Conservation (phyloP, 2,888 invertebrate species). For the Torymus aiolomorphi region DNA sequence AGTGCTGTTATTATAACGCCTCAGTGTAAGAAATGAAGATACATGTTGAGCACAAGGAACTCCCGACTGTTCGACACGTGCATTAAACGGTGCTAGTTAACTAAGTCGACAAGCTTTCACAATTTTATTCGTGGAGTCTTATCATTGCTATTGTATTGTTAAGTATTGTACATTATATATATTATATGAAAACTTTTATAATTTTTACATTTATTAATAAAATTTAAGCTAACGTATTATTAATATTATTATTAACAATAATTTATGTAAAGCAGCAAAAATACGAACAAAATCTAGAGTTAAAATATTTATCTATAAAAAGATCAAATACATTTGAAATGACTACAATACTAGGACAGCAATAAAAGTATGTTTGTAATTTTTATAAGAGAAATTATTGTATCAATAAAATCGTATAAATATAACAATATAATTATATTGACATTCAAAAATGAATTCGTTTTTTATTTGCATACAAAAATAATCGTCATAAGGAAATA, state of each 20-base stretch:
- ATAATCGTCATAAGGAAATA: too few species aligned
- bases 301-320: conserved; percentile 25
- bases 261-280: conserved; percentile 7
- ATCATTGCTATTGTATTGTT: conserved; percentile 33
- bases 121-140: conserved; percentile 25
- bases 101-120: conserved; percentile 45
- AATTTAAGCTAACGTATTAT: conserved; percentile 24
- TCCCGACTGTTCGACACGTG: conserved; percentile 11
- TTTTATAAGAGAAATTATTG: conserved; percentile 42
- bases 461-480: too few species aligned
- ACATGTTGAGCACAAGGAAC: not conserved
- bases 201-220: conserved; percentile 42
- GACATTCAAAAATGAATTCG: not conserved
- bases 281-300: not conserved
- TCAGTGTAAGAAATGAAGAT: conserved; percentile 21
- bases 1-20: conserved; percentile 17
- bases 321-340: conserved; percentile 28
- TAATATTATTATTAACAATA: conserved; percentile 12
- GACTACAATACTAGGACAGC: conserved; percentile 21
- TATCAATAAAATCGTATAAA: conserved; percentile 27
- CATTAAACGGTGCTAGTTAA: conserved; percentile 55
- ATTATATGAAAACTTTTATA: conserved; percentile 41
- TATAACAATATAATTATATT: conserved; percentile 15
- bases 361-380: conserved; percentile 46
- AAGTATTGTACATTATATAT: conserved; percentile 53